Conservation (phyloP, 1,140 invertebrate species). For the Tyrophagus putrescentiae region DNA sequence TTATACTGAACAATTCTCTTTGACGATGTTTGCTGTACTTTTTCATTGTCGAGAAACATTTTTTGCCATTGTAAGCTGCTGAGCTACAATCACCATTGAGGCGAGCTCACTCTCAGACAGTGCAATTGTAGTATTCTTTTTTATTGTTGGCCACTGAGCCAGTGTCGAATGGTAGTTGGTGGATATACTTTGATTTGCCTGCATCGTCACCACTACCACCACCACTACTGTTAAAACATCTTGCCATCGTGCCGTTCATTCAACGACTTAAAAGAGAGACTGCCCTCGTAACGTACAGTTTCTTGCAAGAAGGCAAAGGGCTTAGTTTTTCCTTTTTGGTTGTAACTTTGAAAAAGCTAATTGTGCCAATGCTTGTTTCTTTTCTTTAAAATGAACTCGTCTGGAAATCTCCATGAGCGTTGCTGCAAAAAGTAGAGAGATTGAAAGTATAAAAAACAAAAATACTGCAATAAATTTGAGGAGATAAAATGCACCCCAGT, state of each 20-base stretch:
- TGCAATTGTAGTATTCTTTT: slow-evolving; percentile 10
- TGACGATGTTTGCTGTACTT: too few species aligned
- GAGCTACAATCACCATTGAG: too few species aligned
- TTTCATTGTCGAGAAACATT: too few species aligned
- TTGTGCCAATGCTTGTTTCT: neutral
- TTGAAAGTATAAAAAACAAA: too few species aligned
- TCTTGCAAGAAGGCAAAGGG: slow-evolving; percentile 8
- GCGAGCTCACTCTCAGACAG: too few species aligned
- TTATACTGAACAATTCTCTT: too few species aligned
- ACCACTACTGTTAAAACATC: slow-evolving; percentile 2
- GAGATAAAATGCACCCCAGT: too few species aligned
- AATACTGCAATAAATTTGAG: too few species aligned
- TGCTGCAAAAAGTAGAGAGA: too few species aligned
- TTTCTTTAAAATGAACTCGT: neutral
- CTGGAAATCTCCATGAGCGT: neutral
- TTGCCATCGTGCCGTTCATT: slow-evolving; percentile 11
- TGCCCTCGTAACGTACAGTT: too few species aligned
- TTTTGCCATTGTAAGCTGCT: too few species aligned
- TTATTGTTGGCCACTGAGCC: slow-evolving; percentile 8
- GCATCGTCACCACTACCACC: slow-evolving; percentile 2
- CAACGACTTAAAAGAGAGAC: slow-evolving; percentile 7
- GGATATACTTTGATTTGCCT: neutral
- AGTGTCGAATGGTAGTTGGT: neutral
- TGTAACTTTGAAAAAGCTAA: slow-evolving; percentile 10
- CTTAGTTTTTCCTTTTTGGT: neutral